Base-by-base conservation (phyloP, 2,888 invertebrate species). In the Agonum fuliginosum region DNA sequence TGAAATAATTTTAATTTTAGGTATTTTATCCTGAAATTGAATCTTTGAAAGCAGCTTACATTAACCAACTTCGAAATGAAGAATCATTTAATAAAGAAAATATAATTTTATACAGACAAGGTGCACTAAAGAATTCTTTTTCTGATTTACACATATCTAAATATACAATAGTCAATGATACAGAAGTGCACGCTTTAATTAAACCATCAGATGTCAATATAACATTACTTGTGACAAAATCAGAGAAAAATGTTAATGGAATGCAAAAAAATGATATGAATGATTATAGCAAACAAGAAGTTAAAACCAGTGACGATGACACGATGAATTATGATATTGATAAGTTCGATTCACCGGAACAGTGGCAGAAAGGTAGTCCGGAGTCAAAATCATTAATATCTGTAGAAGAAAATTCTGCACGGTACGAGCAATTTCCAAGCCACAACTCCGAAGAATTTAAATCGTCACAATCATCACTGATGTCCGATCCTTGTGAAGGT, bases 91-190 rank as follows among this genome's bases (percentile, higher is more conserved):
- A 24, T 27, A 73, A 73, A 3, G 74, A 74, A 19, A 74, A 65
- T 19, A 67, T 75, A n/a, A 51, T 75, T 22, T 12, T 75, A 34
- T 75, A 30, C 27, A 58, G 27, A 46, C 30, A 46, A 75, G 51
- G 51, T 4, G 51, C 51, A 5, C 17, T 75, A 24, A 43, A 48
- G 14, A 27, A 62, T 62, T 62, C 30, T 14, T 62, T 24, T 14
- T 34, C 30, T 12, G 67, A 75, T 51, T 65, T 75, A 27, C 65
- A 67, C 22, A 67, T 75, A 22, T 75, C 75, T n/a, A 75, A 75
- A 67, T 75, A 58, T 22, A 67, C 67, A 5, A 12, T 67, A 14
- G 37, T 30, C 1, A 75, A 75, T 37, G 51, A 58, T 19, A 30
- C 3, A 24, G 75, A 75, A 48, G 43, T 46, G 3, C 67, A 67